These are phyloP conservation scores for Canis aureus DNA, from an alignment of 2,113 vertebrate genomes.

Conservation along the genomic window DNA sequence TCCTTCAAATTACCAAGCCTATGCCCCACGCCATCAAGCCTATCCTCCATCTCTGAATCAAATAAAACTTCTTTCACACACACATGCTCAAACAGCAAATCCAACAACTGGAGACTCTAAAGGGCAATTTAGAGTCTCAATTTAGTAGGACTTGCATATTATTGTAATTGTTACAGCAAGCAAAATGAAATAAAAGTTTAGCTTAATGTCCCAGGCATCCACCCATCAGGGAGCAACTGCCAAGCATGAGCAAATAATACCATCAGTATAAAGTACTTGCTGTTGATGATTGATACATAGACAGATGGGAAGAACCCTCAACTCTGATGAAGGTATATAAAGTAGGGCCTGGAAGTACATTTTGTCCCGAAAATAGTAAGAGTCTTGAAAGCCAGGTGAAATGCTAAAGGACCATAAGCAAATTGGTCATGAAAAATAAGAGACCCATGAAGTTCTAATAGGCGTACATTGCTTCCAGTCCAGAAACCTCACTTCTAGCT, in stretches of 20 bases:
- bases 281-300: background rate
- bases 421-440: background rate
- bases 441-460: background rate
- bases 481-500: background rate
- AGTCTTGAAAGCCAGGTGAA: background rate
- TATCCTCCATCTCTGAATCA: background rate
- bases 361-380: conserved; percentile 11
- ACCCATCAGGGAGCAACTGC: background rate
- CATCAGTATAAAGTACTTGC: background rate
- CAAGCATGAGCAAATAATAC: background rate
- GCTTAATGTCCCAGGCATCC: background rate
- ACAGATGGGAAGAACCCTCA: background rate
- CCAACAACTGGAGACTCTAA: background rate
- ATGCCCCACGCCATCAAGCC: background rate
- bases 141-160: background rate
- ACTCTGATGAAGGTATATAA: background rate
- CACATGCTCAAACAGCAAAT: background rate
- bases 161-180: background rate
- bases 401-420: background rate
- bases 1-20: background rate
- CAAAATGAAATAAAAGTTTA: background rate
- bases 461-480: background rate
- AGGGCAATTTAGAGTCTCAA: background rate
- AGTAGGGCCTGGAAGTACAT: background rate
- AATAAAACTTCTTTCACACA: background rate